phyloP scores from a whole-genome alignment of 2,113 vertebrate species.

The Peromyscus maniculatus region DNA sequence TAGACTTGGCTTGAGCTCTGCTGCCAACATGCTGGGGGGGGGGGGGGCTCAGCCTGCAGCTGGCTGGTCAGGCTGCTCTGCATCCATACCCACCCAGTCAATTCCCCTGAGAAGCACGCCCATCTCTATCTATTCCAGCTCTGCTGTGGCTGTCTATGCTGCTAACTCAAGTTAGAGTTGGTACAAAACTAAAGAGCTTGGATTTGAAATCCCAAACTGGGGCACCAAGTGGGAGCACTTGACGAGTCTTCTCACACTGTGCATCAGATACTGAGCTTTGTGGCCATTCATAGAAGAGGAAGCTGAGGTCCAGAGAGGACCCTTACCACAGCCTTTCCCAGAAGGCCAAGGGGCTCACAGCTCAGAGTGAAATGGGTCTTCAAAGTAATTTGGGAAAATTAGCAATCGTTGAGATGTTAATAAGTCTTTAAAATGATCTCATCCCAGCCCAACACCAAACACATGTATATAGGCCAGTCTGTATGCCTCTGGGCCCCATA shows the following conservation, averaged over 20 bases:
- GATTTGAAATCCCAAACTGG: not conserved
- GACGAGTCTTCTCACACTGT: not conserved
- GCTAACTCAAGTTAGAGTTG: not conserved
- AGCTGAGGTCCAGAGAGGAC: not conserved
- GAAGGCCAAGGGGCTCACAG: not conserved
- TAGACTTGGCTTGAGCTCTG: not conserved
- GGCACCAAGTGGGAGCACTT: not conserved
- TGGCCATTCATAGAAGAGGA: not conserved
- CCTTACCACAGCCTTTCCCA: not conserved
- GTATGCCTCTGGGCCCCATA: not conserved
- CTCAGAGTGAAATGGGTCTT: not conserved
- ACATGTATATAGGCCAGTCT: not conserved
- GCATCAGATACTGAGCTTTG: not conserved
- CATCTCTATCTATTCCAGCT: not conserved
- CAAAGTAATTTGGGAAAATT: not conserved
- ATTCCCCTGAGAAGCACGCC: not conserved
- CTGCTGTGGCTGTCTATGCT: not conserved
- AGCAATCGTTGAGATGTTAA: not conserved
- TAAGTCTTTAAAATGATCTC: not conserved
- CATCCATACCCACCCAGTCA: not conserved
- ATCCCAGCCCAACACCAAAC: not conserved
- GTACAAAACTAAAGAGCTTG: accelerated
- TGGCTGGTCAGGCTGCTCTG: no score
- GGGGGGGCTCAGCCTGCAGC: not conserved
- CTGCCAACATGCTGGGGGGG: not conserved